A percentile compares a stretch with the other conserved stretches of the same genome.
Conservation (phyloP, 2,888 invertebrate genomes). For the Smittia sp. region DNA sequence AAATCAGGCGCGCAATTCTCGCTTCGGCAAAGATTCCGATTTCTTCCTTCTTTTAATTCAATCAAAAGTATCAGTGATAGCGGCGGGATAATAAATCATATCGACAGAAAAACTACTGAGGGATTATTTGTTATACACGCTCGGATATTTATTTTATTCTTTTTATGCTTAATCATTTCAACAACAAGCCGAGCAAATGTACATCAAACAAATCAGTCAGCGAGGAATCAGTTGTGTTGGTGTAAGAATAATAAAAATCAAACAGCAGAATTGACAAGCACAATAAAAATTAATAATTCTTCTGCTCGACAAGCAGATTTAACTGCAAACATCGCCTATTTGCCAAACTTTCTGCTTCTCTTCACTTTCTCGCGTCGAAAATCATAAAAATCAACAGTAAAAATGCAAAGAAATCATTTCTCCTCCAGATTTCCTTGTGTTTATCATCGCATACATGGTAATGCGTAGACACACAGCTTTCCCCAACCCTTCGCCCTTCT, state of each 20-base stretch:
- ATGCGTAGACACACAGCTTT: neutral
- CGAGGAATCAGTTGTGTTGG: neutral
- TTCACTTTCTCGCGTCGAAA: neutral
- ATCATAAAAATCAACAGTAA: constrained; percentile 39
- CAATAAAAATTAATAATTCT: constrained; percentile 39
- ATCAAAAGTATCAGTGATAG: constrained; percentile 30
- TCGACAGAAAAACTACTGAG: constrained; percentile 11
- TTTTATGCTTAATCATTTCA: constrained; percentile 41
- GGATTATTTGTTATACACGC: constrained; percentile 15
- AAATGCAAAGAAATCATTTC: constrained; percentile 37
- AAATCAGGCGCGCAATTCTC: constrained; percentile 26
- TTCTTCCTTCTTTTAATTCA: constrained; percentile 30
- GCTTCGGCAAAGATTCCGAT: neutral
- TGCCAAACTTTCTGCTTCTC: neutral
- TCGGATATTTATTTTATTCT: constrained; percentile 22
- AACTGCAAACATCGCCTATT: neutral
- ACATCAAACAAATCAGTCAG: constrained; percentile 26
- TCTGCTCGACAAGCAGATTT: constrained; percentile 12
- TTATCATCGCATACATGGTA: constrained; percentile 1
- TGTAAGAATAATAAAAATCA: constrained; percentile 24
- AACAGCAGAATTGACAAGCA: constrained; percentile 36
- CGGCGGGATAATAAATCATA: constrained; percentile 39
- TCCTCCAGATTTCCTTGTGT: constrained; percentile 11
- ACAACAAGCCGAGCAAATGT: constrained; percentile 27
- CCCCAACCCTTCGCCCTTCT: neutral